Base-by-base conservation (phyloP, 2,888 invertebrate species). In the Stegana nigrithorax region DNA sequence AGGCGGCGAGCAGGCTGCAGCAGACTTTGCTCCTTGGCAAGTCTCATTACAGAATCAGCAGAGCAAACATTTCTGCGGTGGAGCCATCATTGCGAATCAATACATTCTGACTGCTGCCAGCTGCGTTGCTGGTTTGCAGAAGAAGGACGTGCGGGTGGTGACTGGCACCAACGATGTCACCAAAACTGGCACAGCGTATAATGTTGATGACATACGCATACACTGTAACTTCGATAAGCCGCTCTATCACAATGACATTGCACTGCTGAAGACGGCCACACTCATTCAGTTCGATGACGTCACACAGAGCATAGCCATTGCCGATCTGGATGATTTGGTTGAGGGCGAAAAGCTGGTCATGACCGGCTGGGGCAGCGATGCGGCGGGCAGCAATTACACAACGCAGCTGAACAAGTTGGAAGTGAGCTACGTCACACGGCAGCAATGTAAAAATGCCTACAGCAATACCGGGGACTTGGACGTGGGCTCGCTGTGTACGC, bases 351-450 rank as follows among this genome's bases (percentile, higher is more conserved):
- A 86, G 0, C 70, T 89, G 7, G 76, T 87, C 0, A 78, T 91
- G 29, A 89, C 88, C 12, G 91, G 91, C 1, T 91, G 91, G 91
- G 91, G 91, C 0, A 86, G 68, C n/a, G 86, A 87, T 0, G 84
- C 86, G 23, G 86, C 86, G 47, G 86, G 84, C 3, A 87, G 87
- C 0, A 80, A 84, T 0, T 81, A 86, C 1, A 87, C 88, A 4
- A 87, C 87, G 64, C 84, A 87, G 50, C 80, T 90, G 60, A 89
- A 87, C 84, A 85, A 87, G 70, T 72, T 90, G 65, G 86, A 89
- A 1, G 80, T 89, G 1, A 83, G 81, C 10, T 86, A 89, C 14
- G 86, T 90, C 42, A 84, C 87, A 0, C 85, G 86, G 60, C 86
- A 87, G 7, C 85, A 87, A 62, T 90, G 89, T 67, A 86, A 86